Evolutionary conservation across 2,888 invertebrate species (phyloP), one percentile per base, ranked within the genome.

Genomic region (Cerceris ruficornis): DNA sequence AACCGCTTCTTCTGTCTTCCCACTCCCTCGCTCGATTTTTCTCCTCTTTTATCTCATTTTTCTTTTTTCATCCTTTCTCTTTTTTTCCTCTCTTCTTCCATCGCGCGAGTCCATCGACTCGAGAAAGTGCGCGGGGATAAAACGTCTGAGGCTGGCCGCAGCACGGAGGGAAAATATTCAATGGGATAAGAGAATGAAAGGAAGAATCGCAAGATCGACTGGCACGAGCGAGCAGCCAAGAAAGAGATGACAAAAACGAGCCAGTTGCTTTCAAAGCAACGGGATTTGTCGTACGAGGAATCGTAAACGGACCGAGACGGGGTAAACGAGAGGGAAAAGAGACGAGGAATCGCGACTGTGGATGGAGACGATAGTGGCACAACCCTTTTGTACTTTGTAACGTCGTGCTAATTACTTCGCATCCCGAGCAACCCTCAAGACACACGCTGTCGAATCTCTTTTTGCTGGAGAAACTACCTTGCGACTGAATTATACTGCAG

Each of bases 341-440:
- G 28, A 55, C 15, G 58, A 59, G 28, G 13, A 13, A 50, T 1
- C 42, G 39, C 13, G 41, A 17, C 8, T 17, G 11, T 52, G 11
- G 57, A 14, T 43, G 57, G 11, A 15, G 43, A 14, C 8, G 57
- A 62, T 76, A 82, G 77, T 74, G 9, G 58, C 41, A 66, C 68
- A 77, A 77, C 72, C 76, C 87, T 83, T 89, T 88, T 88, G 87
- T 86, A 87, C 87, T 87, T 86, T 84, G 85, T 85, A 86, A 81
- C 81, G 77, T 82, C 83, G 81, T 82, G 84, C 87, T 90, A 90
- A 90, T 90, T 90, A 89, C 88, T 86, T 74, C 82, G 75, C 77
- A 70, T 71, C 76, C 76, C 71, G 76, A 81, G 71, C 76, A 61
- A 58, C 70, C 70, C 73, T 82, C 70, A 74, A 65, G 49, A 76